These are phyloP conservation scores for Candoia aspera DNA, from an alignment of 2,113 vertebrate species.

Conservation along the genomic window DNA sequence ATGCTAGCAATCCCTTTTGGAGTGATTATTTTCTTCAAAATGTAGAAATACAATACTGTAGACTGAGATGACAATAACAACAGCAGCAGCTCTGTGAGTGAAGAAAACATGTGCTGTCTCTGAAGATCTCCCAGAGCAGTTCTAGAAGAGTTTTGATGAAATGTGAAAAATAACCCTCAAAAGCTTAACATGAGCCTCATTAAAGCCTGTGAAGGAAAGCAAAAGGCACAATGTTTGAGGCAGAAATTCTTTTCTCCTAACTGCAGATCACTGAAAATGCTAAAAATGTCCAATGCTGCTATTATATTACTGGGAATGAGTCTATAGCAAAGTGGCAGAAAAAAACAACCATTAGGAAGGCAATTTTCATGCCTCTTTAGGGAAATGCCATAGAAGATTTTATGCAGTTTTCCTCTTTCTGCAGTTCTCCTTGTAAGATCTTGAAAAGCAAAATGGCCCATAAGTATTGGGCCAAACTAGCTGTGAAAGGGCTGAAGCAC, in stretches of 20 bases:
- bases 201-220: neutral
- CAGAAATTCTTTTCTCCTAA: neutral
- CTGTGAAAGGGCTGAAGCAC: neutral
- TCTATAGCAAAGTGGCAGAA: neutral
- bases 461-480: neutral
- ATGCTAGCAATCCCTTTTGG: neutral
- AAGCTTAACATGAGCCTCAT: neutral
- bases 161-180: neutral
- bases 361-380: neutral
- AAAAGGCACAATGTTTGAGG: neutral
- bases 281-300: neutral
- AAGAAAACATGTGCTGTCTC: neutral
- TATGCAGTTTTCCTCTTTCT: neutral
- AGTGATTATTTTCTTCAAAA: neutral
- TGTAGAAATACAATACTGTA: neutral
- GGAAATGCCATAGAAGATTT: neutral
- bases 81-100: neutral
- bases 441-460: neutral
- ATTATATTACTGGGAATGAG: neutral
- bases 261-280: neutral
- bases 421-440: neutral
- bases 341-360: neutral
- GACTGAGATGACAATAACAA: neutral
- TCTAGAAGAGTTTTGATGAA: neutral
- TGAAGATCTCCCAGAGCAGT: neutral